phyloP scores from a whole-genome alignment of 2,797 vertebrate species.

The Anas flavirostris region DNA sequence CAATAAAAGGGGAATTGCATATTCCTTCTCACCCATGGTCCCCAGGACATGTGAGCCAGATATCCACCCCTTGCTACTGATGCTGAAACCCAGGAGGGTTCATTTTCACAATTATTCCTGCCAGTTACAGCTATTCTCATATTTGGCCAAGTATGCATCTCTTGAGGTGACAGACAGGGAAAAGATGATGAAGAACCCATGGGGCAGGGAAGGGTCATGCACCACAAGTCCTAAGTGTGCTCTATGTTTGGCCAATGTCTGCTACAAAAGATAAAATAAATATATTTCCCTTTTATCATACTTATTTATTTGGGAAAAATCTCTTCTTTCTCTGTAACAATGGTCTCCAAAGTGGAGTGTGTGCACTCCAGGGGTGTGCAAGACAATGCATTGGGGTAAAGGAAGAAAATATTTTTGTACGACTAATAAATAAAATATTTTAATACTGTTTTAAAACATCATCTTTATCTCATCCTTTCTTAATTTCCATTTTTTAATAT shows the following conservation, averaged over 20 bases:
- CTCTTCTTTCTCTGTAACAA: neutral
- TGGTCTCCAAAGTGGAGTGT: neutral
- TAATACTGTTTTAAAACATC: neutral
- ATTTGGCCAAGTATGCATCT: neutral
- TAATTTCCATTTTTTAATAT: neutral
- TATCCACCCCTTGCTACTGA: neutral
- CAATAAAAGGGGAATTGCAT: neutral
- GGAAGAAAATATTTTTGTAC: neutral
- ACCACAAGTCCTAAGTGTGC: accelerated
- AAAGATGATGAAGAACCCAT: neutral
- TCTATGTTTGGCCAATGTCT: neutral
- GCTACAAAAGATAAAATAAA: neutral
- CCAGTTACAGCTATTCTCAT: neutral
- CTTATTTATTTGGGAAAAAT: neutral
- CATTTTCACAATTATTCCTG: neutral
- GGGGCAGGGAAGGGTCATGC: neutral
- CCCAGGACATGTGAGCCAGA: neutral
- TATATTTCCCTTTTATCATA: neutral
- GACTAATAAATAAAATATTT: neutral
- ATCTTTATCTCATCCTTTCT: neutral
- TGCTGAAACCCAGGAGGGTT: neutral
- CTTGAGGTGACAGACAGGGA: neutral
- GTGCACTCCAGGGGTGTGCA: accelerated
- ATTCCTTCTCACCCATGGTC: neutral
- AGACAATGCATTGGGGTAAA: neutral